phyloP scores from a whole-genome alignment of 1,140 invertebrate genomes.

The Phocides pigmalion region DNA sequence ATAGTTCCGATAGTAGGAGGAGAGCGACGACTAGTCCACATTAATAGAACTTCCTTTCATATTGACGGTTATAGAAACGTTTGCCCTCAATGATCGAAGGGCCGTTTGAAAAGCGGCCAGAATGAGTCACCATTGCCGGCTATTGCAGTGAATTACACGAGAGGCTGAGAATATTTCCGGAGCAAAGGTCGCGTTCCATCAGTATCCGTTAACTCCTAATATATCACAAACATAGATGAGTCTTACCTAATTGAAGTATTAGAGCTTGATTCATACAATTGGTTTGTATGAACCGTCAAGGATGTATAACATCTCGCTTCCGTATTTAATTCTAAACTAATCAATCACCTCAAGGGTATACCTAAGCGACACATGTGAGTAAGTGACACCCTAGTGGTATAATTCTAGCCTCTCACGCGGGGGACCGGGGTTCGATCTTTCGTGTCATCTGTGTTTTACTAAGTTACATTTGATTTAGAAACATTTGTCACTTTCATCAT shows the following conservation, averaged over 20 bases:
- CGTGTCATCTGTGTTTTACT: too few relatives aligned
- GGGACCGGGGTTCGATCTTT: too few relatives aligned
- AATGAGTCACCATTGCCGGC: conserved; percentile 32
- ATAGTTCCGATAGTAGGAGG: neutral
- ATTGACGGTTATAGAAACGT: conserved; percentile 39
- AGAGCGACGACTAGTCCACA: conserved; percentile 6
- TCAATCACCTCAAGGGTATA: too few relatives aligned
- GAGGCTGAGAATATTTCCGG: conserved; percentile 20
- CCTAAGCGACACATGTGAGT: too few relatives aligned
- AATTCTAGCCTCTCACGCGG: too few relatives aligned
- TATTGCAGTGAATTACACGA: conserved; percentile 14
- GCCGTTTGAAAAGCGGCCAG: conserved; percentile 38
- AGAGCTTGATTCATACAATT: neutral
- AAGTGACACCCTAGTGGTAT: too few relatives aligned
- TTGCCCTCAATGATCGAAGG: conserved; percentile 42
- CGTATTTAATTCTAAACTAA: too few relatives aligned
- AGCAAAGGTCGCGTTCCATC: conserved; percentile 12
- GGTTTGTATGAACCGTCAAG: too few relatives aligned
- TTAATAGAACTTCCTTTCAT: conserved; percentile 18
- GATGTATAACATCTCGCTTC: too few relatives aligned
- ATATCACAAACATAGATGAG: neutral
- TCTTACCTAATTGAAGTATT: neutral
- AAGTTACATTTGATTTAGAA: too few relatives aligned
- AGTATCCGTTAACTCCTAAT: conserved; percentile 10
- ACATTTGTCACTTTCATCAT: too few relatives aligned